Conservation (phyloP, 2,113 vertebrate genomes). For the Cairina moschata region DNA sequence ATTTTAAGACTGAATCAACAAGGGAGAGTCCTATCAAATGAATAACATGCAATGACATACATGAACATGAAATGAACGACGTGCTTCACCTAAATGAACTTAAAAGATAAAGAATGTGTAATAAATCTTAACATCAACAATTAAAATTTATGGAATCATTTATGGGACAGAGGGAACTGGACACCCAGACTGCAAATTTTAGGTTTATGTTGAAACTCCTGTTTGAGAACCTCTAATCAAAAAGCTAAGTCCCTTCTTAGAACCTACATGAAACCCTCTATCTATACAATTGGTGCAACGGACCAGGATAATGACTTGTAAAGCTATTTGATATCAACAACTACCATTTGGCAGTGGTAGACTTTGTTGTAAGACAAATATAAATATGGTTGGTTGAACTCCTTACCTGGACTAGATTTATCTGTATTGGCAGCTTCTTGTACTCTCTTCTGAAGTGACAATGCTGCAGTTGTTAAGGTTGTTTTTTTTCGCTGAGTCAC, state of each 20-base stretch:
- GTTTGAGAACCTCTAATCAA: not conserved
- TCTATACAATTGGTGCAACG: accelerated
- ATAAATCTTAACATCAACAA: not conserved
- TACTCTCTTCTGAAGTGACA: constrained; percentile 36
- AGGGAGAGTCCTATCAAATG: not conserved
- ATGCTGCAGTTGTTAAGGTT: constrained; percentile 29
- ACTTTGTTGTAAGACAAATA: not conserved
- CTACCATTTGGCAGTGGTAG: not conserved
- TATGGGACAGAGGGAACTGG: not conserved
- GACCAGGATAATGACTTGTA: not conserved
- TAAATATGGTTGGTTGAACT: not conserved
- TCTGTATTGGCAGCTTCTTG: not conserved
- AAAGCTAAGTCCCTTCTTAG: not conserved
- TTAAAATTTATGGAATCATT: not conserved
- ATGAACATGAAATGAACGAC: no score
- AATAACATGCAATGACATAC: not conserved
- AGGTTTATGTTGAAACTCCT: not conserved
- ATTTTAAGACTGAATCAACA: not conserved
- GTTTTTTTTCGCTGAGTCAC: constrained; percentile 9
- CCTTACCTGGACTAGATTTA: not conserved
- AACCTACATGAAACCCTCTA: not conserved
- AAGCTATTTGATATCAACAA: not conserved
- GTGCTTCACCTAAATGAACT: not conserved
- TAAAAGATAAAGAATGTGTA: not conserved
- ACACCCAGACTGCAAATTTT: not conserved